Evolutionary conservation across 2,888 invertebrate species (phyloP).

Genomic region (Philereme vetulata): DNA sequence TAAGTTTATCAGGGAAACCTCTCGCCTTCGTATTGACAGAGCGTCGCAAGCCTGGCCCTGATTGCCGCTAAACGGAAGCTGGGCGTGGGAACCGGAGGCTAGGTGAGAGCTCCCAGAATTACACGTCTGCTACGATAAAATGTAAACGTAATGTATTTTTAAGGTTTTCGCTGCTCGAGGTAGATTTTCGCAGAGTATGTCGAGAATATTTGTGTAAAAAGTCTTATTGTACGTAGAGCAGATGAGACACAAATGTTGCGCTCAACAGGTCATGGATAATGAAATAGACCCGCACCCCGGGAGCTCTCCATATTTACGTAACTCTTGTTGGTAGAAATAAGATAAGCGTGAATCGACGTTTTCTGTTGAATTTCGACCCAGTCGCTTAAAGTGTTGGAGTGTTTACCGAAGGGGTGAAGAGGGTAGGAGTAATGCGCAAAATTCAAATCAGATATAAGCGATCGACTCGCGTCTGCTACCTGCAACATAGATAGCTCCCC

Average conservation of each 20-base stretch:
- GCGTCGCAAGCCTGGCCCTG: conserved; percentile 77
- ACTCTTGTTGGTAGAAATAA: conserved; percentile 69
- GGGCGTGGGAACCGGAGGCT: conserved; percentile 68
- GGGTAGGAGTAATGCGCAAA: conserved; percentile 65
- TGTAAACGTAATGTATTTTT: conserved; percentile 39
- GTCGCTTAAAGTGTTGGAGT: conserved; percentile 68
- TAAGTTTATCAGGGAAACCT: conserved; percentile 83
- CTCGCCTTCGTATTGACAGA: conserved; percentile 82
- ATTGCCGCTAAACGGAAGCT: conserved; percentile 79
- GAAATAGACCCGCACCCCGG: conserved; percentile 71
- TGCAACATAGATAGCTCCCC: conserved; percentile 56
- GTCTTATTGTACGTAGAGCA: conserved; percentile 44
- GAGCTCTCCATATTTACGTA: conserved; percentile 75
- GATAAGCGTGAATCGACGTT: conserved; percentile 65
- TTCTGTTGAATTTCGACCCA: conserved; percentile 63
- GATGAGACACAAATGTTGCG: conserved; percentile 73
- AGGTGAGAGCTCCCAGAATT: conserved; percentile 62
- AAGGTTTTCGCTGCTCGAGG: conserved; percentile 26
- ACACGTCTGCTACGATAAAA: conserved; percentile 62
- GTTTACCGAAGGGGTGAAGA: conserved; percentile 60
- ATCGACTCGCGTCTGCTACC: conserved; percentile 59
- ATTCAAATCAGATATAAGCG: conserved; percentile 78
- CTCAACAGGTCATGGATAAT: conserved; percentile 81
- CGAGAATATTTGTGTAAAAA: conserved; percentile 39
- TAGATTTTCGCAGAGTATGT: conserved; percentile 18